Evolutionary conservation across 92 coral and sea anemone species (phyloP).

Genomic region (Umimayanthus chanpuru): DNA sequence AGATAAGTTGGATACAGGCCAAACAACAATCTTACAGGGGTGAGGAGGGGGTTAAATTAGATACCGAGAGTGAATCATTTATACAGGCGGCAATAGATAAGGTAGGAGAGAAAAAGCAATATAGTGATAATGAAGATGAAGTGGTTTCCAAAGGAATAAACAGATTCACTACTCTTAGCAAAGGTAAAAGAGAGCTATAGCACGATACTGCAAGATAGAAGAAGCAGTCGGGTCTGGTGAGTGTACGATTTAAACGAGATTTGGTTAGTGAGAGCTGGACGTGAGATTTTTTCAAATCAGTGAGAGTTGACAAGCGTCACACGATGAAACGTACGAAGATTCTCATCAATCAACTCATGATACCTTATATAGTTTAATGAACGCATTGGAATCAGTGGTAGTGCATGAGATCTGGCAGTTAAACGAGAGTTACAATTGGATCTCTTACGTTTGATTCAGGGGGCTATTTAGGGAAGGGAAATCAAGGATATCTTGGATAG

Average conservation of each 20-base stretch:
- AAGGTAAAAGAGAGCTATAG: not conserved
- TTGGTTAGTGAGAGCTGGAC: not conserved
- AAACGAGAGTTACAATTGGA: too few species aligned
- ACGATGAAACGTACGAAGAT: too few species aligned
- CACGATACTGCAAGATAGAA: not conserved
- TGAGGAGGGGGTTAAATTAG: not conserved
- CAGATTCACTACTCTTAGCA: not conserved
- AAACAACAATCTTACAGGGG: not conserved
- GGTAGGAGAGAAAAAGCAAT: not conserved
- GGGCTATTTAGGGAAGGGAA: too few species aligned
- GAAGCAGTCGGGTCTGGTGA: not conserved
- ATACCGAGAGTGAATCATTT: conserved; percentile 52
- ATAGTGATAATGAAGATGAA: not conserved
- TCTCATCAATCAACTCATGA: not conserved
- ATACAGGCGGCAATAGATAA: conserved; percentile 56
- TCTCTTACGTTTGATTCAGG: too few species aligned
- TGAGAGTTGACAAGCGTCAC: too few species aligned
- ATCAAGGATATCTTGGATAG: too few species aligned
- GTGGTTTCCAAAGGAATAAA: not conserved
- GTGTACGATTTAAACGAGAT: too few species aligned
- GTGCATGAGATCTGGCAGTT: not conserved
- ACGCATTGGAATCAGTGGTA: not conserved
- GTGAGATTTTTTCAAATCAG: too few species aligned
- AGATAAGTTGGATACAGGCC: too few species aligned
- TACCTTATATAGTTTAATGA: too few species aligned